Base-by-base conservation (phyloP, 2,113 vertebrate species). In the Actenoides lindsayi region DNA sequence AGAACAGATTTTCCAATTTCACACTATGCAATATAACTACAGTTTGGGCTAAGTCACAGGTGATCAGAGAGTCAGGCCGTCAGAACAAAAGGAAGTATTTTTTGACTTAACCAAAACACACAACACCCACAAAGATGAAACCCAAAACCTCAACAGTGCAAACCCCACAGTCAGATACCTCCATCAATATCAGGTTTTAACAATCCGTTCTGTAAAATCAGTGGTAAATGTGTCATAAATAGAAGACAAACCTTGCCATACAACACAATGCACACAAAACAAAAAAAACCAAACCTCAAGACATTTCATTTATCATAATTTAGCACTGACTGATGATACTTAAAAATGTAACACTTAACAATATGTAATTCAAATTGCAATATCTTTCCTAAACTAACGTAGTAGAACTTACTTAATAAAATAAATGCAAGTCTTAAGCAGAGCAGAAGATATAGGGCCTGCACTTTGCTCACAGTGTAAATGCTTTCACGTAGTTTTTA, bases 1-100 rank as follows among this genome's bases (percentile, higher is more conserved):
- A 98, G 98, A 99, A 98, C 98, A 98, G 98, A 98, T 98, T 98
- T 99, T 98, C 98, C 98, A 98, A 98, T 99, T 99, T 98, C 98
- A 98, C 98, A 98, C 98, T 76, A 93, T 42, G 95, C 91, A 90
- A 83, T 67, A 94, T 42, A 96, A 97, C 95, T 94, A 91, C 92
- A 92, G 96, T 93, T 81, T 90, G 80, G 91, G 96, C 88, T 30
- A 95, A 97, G 95, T 90, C 95, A 95, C 89, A 98, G 96, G 96
- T 98, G 95, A 96, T 89, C 93, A 93, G 83, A 92, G 63, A 84
- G 28, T 78, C 67, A 86, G 83, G 57, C 83, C 91, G 68, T n/a
- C 35, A 46, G 39, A 92, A 95, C 79, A 64, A 85, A 88, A 81
- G 87, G 75, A 96, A 87, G 77, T 71, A 82, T 71, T 94, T 84